Percentiles rank a stretch among this genome's conserved stretches.
phyloP scores from a whole-genome alignment of 2,888 invertebrate genomes.

The Microplitis deprimator region DNA sequence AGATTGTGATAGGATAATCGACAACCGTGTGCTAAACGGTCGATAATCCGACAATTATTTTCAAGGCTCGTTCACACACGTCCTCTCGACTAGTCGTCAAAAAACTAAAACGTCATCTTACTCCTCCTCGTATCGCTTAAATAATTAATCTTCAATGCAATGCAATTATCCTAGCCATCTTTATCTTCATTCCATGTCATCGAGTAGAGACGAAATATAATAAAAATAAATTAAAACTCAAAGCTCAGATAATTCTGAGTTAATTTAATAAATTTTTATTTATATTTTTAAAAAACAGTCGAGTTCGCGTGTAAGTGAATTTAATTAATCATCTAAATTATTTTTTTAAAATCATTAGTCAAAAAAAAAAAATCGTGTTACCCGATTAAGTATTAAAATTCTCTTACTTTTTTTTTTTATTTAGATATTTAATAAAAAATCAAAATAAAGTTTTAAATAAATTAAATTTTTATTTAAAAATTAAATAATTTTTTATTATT shows the following conservation, averaged over 20 bases:
- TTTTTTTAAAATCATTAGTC: not conserved
- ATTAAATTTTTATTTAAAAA: not conserved
- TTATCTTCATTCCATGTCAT: conserved; percentile 8
- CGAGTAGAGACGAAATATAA: not conserved
- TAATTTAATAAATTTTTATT: not conserved
- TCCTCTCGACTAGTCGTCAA: conserved; percentile 19
- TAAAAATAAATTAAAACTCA: not conserved
- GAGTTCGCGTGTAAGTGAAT: conserved; percentile 8
- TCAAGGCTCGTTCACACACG: conserved; percentile 40
- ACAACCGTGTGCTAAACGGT: conserved; percentile 52
- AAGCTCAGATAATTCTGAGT: not conserved
- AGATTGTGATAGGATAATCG: conserved; percentile 70
- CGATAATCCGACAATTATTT: conserved; percentile 62
- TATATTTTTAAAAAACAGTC: conserved; percentile 22
- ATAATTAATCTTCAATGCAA: not conserved
- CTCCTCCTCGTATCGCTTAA: not conserved
- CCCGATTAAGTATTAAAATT: not conserved
- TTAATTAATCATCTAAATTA: not conserved
- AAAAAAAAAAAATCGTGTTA: conserved; percentile 2
- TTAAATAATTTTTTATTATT: not conserved
- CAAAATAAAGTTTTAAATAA: not conserved
- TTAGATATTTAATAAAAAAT: not conserved
- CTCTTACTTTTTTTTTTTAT: conserved; percentile 2
- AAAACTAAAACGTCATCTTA: conserved; percentile 3
- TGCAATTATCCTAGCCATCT: conserved; percentile 6